phyloP scores from a whole-genome alignment of 2,888 invertebrate species.

The Erannis defoliaria region DNA sequence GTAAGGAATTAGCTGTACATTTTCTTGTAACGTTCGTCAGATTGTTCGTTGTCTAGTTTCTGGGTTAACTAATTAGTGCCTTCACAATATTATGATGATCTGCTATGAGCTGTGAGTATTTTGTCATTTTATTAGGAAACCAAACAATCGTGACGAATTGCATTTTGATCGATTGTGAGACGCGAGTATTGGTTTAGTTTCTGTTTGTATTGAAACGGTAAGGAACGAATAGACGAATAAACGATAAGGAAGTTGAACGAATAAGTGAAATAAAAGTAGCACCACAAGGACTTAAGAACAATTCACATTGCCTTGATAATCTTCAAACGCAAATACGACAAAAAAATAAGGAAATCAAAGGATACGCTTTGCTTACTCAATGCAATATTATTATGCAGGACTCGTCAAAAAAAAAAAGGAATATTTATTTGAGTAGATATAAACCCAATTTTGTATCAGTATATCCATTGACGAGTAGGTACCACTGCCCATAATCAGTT shows the following conservation, averaged over 20 bases:
- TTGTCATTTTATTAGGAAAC: constrained; percentile 66
- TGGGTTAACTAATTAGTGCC: neutral
- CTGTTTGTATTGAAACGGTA: constrained; percentile 10
- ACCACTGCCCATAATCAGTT: too few species aligned
- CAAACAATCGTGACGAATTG: constrained; percentile 44
- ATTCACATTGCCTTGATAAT: neutral
- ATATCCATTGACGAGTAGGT: too few species aligned
- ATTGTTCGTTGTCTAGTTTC: neutral
- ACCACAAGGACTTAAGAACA: neutral
- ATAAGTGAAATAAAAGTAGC: neutral
- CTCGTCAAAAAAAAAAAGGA: too few species aligned
- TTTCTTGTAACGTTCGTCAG: neutral
- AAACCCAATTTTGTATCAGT: too few species aligned
- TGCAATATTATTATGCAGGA: too few species aligned
- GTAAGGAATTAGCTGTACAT: neutral
- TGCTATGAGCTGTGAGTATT: constrained; percentile 34
- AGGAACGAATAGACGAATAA: neutral
- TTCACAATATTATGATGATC: constrained; percentile 14
- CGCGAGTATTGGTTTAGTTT: neutral
- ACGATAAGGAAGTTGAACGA: constrained; percentile 8
- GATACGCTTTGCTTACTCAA: too few species aligned
- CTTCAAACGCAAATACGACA: too few species aligned
- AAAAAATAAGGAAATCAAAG: neutral
- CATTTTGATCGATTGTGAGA: constrained; percentile 10
- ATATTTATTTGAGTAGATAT: too few species aligned